A percentile compares a stretch with the other conserved stretches of the same genome.
Evolutionary conservation across 2,797 vertebrate species (phyloP).

Genomic region (Acipenser transmontanus): DNA sequence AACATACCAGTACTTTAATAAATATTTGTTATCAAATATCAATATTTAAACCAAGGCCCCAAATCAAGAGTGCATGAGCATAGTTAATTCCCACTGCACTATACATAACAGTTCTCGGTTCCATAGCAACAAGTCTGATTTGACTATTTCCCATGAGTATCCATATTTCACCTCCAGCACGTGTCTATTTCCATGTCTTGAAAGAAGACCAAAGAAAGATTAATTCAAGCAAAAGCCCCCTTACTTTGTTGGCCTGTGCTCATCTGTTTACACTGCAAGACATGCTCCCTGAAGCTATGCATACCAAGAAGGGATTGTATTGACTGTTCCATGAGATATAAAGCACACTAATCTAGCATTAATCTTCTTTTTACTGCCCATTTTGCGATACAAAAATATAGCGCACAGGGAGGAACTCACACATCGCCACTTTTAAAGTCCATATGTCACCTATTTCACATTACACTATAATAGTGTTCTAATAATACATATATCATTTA

Average conservation of each 20-base stretch:
- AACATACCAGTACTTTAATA: too few relatives aligned
- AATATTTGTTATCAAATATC: too few relatives aligned
- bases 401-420: not conserved
- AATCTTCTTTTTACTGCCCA: slow-evolving; percentile 29
- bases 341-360: slow-evolving; percentile 28
- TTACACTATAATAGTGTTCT: too few relatives aligned
- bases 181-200: not conserved
- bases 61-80: slow-evolving; percentile 23
- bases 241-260: not conserved
- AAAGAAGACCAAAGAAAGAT: not conserved
- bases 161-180: slow-evolving; percentile 4
- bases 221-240: slow-evolving; percentile 10
- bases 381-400: slow-evolving; percentile 35
- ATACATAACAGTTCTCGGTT: slow-evolving; percentile 22
- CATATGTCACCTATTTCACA: too few relatives aligned
- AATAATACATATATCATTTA: too few relatives aligned
- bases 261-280: slow-evolving; percentile 1
- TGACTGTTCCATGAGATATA: slow-evolving; percentile 21
- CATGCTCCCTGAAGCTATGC: slow-evolving; percentile 5
- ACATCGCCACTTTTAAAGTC: slow-evolving; percentile 5
- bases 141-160: slow-evolving; percentile 9
- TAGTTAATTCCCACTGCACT: slow-evolving; percentile 4
- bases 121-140: slow-evolving; percentile 24
- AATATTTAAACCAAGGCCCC: slow-evolving; percentile 26
- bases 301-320: slow-evolving; percentile 17